Base-by-base conservation (phyloP, 1,140 invertebrate genomes). In the Melitaea cinxia region DNA sequence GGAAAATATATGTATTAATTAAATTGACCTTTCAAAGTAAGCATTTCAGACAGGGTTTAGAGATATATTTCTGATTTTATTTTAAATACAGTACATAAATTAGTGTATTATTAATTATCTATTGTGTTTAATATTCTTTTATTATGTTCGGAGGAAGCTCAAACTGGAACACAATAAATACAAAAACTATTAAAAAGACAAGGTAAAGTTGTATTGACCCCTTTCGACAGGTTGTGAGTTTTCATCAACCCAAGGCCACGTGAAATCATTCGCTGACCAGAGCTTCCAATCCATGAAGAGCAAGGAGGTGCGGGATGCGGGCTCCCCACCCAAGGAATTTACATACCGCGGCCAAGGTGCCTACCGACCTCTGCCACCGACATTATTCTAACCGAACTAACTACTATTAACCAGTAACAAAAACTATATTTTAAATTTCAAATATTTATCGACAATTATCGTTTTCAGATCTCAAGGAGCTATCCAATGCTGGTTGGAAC, bases 241-340 rank as follows among this genome's bases (percentile, higher is more conserved):
- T 83, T 73, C 82, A 66, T 82, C 85, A 66, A 69, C 79, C 70
- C 88, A 91, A 75, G 93, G 91, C 71, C 94, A 93, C 77, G 92
- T 93, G 19, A 94, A 95, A 76, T 94, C 94, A 1, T 91, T 96
- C 71, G 91, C 93, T 17, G 95, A 95, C 88, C 94, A 95, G 82
- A 95, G 93, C 73, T 95, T 95, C 85, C 91, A 95, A 76, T 94
- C 94, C 49, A 92, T 95, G 82, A 96, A 96, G 91, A 93, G 92
- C 49, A 95, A 95, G 87, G 95, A 95, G 88, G 94, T 95, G 15
- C 91, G 95, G 42, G 95, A 95, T 78, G 95, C 95, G 4, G 94
- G 94, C 81, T 95, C 94, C 24, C 95, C 95, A 2, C 94, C 94
- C 12, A 92, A 93, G 72, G 94, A 94, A 71, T 92, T 92, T 77